These are phyloP conservation scores for Caenorhabditis macrosperma DNA, from an alignment of 2,888 invertebrate species.

Conservation along the genomic window DNA sequence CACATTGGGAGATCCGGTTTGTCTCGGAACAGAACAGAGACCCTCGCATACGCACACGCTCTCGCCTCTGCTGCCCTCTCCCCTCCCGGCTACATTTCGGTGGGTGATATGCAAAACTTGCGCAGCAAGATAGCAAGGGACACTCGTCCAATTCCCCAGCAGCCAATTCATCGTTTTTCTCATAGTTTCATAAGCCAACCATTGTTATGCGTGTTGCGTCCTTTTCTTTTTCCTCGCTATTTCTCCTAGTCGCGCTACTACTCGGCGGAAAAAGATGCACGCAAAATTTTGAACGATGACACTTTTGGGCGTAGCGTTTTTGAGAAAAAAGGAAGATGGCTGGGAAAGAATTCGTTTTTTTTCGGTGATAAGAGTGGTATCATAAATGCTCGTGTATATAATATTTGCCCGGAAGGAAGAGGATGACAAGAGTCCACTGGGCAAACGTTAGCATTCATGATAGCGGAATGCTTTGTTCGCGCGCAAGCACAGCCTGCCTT, in stretches of 20 bases:
- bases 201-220: slow-evolving; percentile 32
- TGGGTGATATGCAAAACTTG: slow-evolving; percentile 58
- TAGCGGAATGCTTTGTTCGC: not conserved
- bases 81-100: slow-evolving; percentile 12
- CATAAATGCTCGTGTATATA: not conserved
- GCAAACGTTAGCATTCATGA: slow-evolving; percentile 7
- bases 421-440: slow-evolving; percentile 8
- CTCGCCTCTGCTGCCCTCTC: not conserved
- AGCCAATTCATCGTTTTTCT: slow-evolving; percentile 63
- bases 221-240: not conserved
- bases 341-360: not conserved
- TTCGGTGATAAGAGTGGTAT: not conserved
- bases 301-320: not conserved
- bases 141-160: slow-evolving; percentile 54
- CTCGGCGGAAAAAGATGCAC: not conserved
- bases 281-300: slow-evolving; percentile 15
- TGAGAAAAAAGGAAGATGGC: not conserved
- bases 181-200: slow-evolving; percentile 59
- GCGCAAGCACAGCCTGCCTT: not conserved
- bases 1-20: slow-evolving; percentile 7
- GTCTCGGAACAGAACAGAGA: slow-evolving; percentile 22
- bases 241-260: slow-evolving; percentile 9
- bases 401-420: not conserved
- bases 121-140: slow-evolving; percentile 1
- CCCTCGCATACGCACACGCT: not conserved